These are phyloP conservation scores for Oscheius onirici DNA, from an alignment of 2,888 invertebrate species.

Conservation along the genomic window DNA sequence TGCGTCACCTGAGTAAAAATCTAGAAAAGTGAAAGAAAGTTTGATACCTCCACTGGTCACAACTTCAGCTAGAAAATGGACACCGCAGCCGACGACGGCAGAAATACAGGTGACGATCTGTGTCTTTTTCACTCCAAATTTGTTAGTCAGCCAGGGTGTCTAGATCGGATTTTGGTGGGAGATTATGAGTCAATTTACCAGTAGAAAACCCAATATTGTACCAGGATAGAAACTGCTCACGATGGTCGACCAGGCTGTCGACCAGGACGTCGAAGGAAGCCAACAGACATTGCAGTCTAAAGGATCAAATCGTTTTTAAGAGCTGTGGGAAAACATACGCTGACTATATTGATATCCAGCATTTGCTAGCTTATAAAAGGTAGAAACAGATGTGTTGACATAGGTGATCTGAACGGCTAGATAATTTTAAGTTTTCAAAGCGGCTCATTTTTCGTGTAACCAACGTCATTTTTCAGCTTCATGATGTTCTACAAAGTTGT, in stretches of 20 bases:
- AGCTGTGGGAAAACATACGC: not conserved
- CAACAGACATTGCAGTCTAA: conserved; percentile 37
- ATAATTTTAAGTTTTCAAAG: too few species aligned
- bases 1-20: conserved; percentile 47
- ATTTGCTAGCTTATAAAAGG: conserved; percentile 60
- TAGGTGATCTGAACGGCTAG: conserved; percentile 67
- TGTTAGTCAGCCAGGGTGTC: conserved; percentile 62
- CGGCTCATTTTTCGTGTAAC: too few species aligned
- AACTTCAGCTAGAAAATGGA: conserved; percentile 56
- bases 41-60: conserved; percentile 33
- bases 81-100: conserved; percentile 58
- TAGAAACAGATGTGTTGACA: conserved; percentile 68
- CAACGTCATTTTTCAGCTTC: too few species aligned
- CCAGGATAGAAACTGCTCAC: conserved; percentile 69
- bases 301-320: not conserved
- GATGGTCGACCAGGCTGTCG: conserved; percentile 60
- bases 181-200: too few species aligned
- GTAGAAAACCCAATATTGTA: conserved; percentile 64
- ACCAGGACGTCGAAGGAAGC: conserved; percentile 52
- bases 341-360: conserved; percentile 35
- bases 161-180: too few species aligned
- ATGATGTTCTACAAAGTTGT: too few species aligned
- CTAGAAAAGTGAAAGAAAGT: too few species aligned
- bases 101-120: conserved; percentile 58
- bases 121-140: conserved; percentile 59